Evolutionary conservation across 2,888 invertebrate genomes (phyloP), one percentile per base, ranked within the genome.

Genomic region (Stenotaenia linearis): DNA sequence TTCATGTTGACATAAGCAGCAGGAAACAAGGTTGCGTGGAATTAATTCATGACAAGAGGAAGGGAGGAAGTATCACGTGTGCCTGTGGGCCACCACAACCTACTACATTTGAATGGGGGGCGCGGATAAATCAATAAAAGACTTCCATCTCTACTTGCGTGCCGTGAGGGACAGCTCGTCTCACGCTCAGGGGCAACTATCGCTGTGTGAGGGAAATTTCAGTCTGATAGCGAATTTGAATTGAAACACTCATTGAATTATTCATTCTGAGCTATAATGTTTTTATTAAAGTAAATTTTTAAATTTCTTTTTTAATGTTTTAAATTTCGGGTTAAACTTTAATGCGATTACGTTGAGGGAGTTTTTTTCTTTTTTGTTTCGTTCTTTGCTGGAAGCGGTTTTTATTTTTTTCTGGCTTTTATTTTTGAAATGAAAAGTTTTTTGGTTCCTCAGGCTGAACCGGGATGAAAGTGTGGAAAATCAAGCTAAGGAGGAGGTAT

Each of bases 41-140:
- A 69, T 69, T 69, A 69, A 69, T 69, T 69, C 69, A 69, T 69
- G 15, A 69, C 69, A 1, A 4, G 69, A 28, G 69, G 69, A 28
- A 23, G 28, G n/a, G 23, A 69, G 69, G 69, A 23, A 69, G 69
- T 69, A 69, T 69, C 69, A 69, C 69, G 69, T 69, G 69, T 69
- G 69, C 69, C 69, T 69, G 69, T 69, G 69, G 69, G 69, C 69
- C 69, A 69, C 69, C 69, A 69, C 69, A 69, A 28, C 69, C 69
- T 12, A 69, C 69, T 69, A 69, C 28, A 69, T 69, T 69, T 69
- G 69, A 69, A 69, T 69, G 69, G 69, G 25, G 28, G 69, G 12
- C 28, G 25, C n/a, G 69, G 28, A 15, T 69, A 69, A 69, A 69
- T 69, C 69, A 69, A 69, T 69, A 69, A 69, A 28, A 69, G 28